Evolutionary conservation across 2,888 invertebrate species (phyloP).

Genomic region (Drosophila leonis): DNA sequence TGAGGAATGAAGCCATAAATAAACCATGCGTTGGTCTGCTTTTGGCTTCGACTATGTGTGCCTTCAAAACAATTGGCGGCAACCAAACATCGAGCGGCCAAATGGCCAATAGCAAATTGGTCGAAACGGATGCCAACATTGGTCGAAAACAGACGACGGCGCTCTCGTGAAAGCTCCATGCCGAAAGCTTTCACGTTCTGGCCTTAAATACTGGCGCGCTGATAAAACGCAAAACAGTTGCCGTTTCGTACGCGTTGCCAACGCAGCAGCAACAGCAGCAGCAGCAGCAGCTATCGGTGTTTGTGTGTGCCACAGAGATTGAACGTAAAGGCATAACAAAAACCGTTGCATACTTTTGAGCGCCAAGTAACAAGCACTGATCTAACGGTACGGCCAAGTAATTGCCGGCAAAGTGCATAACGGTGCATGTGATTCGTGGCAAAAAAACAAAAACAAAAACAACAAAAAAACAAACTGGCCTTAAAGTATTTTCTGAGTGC

Average conservation of each 20-base stretch:
- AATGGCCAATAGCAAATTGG: constrained; percentile 64
- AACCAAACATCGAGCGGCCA: constrained; percentile 39
- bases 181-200: constrained; percentile 54
- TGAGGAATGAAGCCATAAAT: constrained; percentile 28
- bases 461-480: constrained; percentile 6
- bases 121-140: constrained; percentile 56
- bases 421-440: constrained; percentile 16
- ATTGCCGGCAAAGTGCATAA: constrained; percentile 49
- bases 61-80: constrained; percentile 72
- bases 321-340: constrained; percentile 23
- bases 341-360: constrained; percentile 46
- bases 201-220: constrained; percentile 63
- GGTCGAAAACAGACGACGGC: constrained; percentile 44
- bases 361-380: constrained; percentile 42
- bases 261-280: constrained; percentile 40
- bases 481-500: constrained; percentile 23
- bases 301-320: constrained; percentile 3
- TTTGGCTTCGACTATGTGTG: constrained; percentile 54
- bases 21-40: constrained; percentile 34
- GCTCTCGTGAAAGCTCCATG: constrained; percentile 54
- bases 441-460: background rate
- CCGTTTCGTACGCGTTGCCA: constrained; percentile 72
- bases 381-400: constrained; percentile 14
- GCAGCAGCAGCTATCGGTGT: constrained; percentile 28
- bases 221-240: constrained; percentile 68